Conservation (phyloP, 2,797 vertebrate species). For the Mycteria americana region DNA sequence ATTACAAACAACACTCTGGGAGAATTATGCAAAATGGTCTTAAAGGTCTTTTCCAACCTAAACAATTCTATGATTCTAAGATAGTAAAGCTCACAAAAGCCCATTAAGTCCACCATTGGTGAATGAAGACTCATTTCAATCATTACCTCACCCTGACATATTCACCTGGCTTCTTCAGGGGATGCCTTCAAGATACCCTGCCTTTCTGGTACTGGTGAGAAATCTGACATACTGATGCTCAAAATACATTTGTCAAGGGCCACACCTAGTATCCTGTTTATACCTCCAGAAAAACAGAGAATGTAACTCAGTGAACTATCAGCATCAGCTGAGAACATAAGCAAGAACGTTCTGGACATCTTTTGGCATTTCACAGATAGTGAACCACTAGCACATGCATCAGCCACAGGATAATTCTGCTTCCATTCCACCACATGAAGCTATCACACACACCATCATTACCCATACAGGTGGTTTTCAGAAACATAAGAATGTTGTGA, state of each 20-base stretch:
- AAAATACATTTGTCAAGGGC: not conserved
- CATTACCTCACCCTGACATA: not conserved
- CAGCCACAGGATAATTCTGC: not conserved
- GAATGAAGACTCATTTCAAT: not conserved
- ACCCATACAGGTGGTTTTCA: not conserved
- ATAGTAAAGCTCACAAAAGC: not conserved
- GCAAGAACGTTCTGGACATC: not conserved
- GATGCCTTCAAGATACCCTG: not conserved
- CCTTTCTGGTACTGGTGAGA: not conserved
- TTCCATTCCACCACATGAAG: not conserved
- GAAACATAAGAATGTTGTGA: not conserved
- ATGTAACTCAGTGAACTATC: not conserved
- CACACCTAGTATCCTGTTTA: not conserved
- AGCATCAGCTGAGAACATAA: not conserved
- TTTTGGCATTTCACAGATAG: not conserved
- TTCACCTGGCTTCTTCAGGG: not conserved
- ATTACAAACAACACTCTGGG: not conserved
- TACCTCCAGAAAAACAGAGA: not conserved
- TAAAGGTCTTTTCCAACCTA: not conserved
- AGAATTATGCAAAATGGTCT: not conserved
- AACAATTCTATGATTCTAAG: not conserved
- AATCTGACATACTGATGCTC: not conserved
- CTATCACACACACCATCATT: not conserved
- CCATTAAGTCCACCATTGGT: not conserved
- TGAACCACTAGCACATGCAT: not conserved